These are phyloP conservation scores for Sebastes schlegelii DNA, from an alignment of 2,113 vertebrate species.

Conservation along the genomic window DNA sequence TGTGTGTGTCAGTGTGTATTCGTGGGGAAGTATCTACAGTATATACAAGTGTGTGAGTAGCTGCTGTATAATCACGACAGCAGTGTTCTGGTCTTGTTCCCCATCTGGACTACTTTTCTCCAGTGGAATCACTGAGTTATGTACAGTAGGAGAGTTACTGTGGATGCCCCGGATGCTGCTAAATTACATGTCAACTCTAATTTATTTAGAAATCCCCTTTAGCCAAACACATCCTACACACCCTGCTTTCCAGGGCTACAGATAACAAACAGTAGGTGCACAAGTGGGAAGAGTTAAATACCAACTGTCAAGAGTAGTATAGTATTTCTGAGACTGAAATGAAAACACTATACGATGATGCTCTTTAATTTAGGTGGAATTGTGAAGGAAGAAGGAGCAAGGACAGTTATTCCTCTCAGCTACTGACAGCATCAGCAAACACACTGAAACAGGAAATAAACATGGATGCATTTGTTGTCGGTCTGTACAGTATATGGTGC, in stretches of 20 bases:
- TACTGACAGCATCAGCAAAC: background rate
- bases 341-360: slow-evolving; percentile 8
- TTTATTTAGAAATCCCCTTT: slow-evolving; percentile 13
- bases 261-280: slow-evolving; percentile 20
- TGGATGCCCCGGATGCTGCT: slow-evolving; percentile 2
- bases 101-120: slow-evolving; percentile 5
- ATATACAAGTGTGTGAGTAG: slow-evolving; percentile 32
- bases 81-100: slow-evolving; percentile 37
- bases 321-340: slow-evolving; percentile 19
- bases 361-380: slow-evolving; percentile 27
- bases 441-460: background rate
- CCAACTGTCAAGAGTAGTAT: background rate
- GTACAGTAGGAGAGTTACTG: slow-evolving; percentile 20
- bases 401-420: background rate
- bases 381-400: background rate
- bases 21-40: slow-evolving; percentile 42
- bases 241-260: slow-evolving; percentile 2
- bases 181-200: slow-evolving; percentile 39
- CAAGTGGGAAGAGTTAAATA: slow-evolving; percentile 36
- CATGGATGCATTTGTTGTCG: background rate
- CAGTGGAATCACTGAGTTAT: slow-evolving; percentile 23
- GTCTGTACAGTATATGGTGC: background rate
- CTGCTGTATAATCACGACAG: slow-evolving; percentile 38
- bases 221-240: slow-evolving; percentile 12
- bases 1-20: slow-evolving; percentile 46